phyloP scores from a whole-genome alignment of 2,113 vertebrate species.

The Periophthalmus modestus region DNA sequence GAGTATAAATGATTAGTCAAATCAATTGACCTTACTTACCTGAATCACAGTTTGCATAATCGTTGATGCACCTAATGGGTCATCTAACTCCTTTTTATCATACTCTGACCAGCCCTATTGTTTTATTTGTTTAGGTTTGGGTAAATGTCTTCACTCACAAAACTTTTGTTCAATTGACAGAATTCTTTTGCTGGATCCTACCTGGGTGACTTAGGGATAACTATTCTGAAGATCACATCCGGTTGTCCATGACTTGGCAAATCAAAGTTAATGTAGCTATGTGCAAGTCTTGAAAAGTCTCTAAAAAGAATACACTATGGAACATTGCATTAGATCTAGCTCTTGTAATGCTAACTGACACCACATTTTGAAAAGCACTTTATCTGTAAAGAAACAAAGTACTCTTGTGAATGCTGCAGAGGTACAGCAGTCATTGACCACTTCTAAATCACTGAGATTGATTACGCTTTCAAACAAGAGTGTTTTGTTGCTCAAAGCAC shows the following conservation, averaged over 20 bases:
- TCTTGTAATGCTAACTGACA: background rate
- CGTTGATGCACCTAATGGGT: no score
- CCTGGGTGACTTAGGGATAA: no score
- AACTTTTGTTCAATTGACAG: no score
- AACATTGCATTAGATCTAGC: background rate
- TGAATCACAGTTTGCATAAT: no score
- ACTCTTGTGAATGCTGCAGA: background rate
- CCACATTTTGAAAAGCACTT: background rate
- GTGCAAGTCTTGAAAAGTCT: background rate
- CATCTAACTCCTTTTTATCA: no score
- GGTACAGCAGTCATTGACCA: background rate
- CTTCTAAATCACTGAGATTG: background rate
- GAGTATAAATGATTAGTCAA: no score
- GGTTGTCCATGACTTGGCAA: background rate
- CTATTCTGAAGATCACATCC: no score
- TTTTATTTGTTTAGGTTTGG: no score
- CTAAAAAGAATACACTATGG: background rate
- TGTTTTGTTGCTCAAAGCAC: conserved; percentile 1
- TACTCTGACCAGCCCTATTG: no score
- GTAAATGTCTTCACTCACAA: no score
- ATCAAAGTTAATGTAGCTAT: background rate
- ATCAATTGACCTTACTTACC: no score
- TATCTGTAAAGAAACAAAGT: background rate
- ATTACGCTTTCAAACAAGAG: background rate
- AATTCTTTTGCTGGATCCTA: no score